Conservation (phyloP, 2,797 vertebrate genomes). For the Pseudochirops corinnae region DNA sequence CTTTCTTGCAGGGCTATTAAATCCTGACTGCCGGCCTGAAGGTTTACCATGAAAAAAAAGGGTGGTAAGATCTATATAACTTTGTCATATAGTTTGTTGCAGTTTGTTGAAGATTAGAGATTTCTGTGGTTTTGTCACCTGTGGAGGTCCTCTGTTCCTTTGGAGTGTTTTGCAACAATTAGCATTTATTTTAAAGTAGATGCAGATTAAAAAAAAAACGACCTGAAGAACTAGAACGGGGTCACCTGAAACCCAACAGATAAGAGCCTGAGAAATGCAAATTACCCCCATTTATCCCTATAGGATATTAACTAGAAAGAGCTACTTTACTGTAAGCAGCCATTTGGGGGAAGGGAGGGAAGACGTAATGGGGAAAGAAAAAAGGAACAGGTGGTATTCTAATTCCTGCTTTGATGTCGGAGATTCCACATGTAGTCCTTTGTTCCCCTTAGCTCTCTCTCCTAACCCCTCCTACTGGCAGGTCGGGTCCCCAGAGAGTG, state of each 20-base stretch:
- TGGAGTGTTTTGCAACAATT: not conserved
- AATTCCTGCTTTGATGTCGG: not conserved
- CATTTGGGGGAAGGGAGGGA: no score
- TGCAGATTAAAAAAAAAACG: slow-evolving; percentile 43
- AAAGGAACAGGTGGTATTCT: not conserved
- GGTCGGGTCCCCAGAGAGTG: not conserved
- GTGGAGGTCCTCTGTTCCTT: slow-evolving; percentile 7
- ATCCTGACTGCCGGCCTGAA: not conserved
- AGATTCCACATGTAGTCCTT: not conserved
- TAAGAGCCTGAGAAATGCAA: slow-evolving; percentile 48
- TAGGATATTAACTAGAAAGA: slow-evolving; percentile 6
- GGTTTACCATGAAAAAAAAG: not conserved
- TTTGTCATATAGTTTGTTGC: not conserved
- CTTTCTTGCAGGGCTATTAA: not conserved
- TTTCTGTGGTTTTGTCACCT: slow-evolving; percentile 8
- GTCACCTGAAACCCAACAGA: slow-evolving; percentile 40
- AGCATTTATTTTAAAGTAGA: slow-evolving; percentile 53
- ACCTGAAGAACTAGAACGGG: slow-evolving; percentile 48
- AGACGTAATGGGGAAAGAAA: not conserved
- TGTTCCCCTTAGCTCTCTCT: not conserved
- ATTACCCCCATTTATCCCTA: not conserved
- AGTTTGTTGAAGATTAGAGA: not conserved
- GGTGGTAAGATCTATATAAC: not conserved
- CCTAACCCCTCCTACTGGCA: not conserved
- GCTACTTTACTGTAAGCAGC: not conserved